Evolutionary conservation across 2,888 invertebrate genomes (phyloP).

Genomic region (Alloscopus bannaensis): DNA sequence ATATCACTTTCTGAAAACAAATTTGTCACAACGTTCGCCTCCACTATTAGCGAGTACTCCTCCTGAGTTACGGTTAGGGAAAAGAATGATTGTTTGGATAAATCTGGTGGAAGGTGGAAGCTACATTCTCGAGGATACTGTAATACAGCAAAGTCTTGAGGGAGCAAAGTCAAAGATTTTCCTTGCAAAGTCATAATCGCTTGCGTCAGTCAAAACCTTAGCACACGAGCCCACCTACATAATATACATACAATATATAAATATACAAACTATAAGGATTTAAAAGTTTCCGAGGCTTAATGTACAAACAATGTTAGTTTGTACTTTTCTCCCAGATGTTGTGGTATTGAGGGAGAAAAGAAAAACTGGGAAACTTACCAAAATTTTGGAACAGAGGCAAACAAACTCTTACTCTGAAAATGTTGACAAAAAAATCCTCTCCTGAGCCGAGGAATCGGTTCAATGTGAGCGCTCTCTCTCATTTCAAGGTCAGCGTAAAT

Average conservation of each 20-base stretch:
- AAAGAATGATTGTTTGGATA: slow-evolving; percentile 15
- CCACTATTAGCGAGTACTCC: slow-evolving; percentile 51
- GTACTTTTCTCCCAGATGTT: background rate
- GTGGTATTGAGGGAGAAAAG: background rate
- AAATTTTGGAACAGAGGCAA: no score
- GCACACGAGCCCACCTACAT: background rate
- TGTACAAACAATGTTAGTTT: background rate
- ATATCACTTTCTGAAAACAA: slow-evolving; percentile 9
- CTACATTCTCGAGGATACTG: slow-evolving; percentile 16
- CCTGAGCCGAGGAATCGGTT: background rate
- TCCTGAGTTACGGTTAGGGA: slow-evolving; percentile 50
- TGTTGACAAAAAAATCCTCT: background rate
- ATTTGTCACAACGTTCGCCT: slow-evolving; percentile 24
- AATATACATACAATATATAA: background rate
- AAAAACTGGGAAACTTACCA: background rate
- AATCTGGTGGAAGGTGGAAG: background rate
- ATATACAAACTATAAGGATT: background rate
- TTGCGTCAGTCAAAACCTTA: background rate
- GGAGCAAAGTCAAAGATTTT: slow-evolving; percentile 24
- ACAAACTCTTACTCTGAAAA: background rate
- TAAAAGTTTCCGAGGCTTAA: background rate
- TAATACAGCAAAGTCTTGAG: slow-evolving; percentile 34
- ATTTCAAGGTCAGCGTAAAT: background rate
- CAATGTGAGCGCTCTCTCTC: slow-evolving; percentile 6
- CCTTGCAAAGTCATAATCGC: background rate